A percentile compares a stretch with the other conserved stretches of the same genome.
Conservation (phyloP, 2,797 vertebrate genomes). For the Bradypodion pumilum region DNA sequence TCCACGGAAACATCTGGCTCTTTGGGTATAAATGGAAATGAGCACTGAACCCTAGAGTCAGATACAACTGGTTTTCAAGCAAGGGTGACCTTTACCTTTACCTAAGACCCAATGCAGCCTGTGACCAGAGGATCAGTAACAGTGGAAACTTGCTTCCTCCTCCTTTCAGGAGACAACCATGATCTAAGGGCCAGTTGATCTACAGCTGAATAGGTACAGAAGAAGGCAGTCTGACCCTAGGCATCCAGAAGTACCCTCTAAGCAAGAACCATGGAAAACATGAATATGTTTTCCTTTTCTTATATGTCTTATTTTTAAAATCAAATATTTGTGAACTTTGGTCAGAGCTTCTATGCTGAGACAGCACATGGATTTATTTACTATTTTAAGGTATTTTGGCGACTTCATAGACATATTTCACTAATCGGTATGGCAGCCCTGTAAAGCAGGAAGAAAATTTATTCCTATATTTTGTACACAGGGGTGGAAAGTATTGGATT, state of each 20-base stretch:
- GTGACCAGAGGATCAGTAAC: not conserved
- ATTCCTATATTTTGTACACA: not conserved
- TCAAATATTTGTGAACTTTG: not conserved
- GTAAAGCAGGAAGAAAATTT: not conserved
- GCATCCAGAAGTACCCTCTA: not conserved
- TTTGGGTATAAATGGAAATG: too few relatives aligned
- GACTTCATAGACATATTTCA: not conserved
- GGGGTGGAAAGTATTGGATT: not conserved
- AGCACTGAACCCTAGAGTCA: too few relatives aligned
- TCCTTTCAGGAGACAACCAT: not conserved
- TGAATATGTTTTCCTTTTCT: not conserved
- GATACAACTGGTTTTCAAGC: too few relatives aligned
- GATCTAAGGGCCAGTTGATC: not conserved
- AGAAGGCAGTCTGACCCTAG: not conserved
- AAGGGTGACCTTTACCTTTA: too few relatives aligned
- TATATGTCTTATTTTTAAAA: too few relatives aligned
- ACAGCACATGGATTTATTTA: not conserved
- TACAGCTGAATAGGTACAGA: too few relatives aligned
- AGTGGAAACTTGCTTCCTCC: not conserved
- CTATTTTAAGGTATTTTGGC: not conserved
- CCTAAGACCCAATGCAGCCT: not conserved
- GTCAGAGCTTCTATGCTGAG: not conserved
- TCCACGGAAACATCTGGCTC: too few relatives aligned
- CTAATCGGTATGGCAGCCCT: too few relatives aligned
- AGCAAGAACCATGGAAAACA: not conserved